Percentiles rank a stretch among this genome's conserved stretches.
These are phyloP conservation scores for Eristalis pertinax DNA, from an alignment of 2,888 invertebrate genomes.

Conservation along the genomic window DNA sequence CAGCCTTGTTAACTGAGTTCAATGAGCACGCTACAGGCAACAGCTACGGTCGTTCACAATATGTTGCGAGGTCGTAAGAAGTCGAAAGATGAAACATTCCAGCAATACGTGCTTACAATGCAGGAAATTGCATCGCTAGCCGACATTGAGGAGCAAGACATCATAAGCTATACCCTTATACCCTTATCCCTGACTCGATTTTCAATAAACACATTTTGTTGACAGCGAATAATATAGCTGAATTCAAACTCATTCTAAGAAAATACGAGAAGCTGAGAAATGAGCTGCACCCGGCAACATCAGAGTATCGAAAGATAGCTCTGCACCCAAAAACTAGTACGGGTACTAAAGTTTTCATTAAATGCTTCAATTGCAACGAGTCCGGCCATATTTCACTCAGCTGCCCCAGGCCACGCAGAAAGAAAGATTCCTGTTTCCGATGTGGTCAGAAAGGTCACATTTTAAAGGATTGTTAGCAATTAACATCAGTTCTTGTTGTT, in stretches of 20 bases:
- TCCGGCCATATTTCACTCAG: conserved; percentile 8
- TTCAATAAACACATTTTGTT: conserved; percentile 33
- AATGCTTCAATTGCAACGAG: conserved; percentile 37
- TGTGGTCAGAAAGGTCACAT: conserved; percentile 36
- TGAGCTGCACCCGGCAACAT: conserved; percentile 14
- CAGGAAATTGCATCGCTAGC: conserved; percentile 26
- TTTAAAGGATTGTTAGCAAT: conserved; percentile 17
- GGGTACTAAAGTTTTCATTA: neutral
- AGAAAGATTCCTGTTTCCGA: conserved; percentile 26
- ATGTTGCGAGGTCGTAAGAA: conserved; percentile 29
- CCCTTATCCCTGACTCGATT: conserved; percentile 18
- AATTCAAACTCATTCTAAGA: conserved; percentile 7
- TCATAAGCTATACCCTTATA: conserved; percentile 30
- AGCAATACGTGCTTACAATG: no score
- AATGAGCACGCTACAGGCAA: conserved; percentile 31
- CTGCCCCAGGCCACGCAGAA: conserved; percentile 26
- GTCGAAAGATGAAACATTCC: conserved; percentile 22
- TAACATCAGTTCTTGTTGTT: conserved; percentile 3
- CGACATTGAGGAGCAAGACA: conserved; percentile 40
- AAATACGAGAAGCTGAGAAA: conserved; percentile 31
- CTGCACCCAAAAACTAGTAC: neutral
- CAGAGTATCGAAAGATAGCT: neutral
- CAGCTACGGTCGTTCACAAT: conserved; percentile 32
- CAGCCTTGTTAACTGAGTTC: conserved; percentile 23
- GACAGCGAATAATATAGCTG: conserved; percentile 23